Evolutionary conservation across 2,113 vertebrate genomes (phyloP), one percentile per base, ranked within the genome.

Genomic region (Takifugu flavidus): DNA sequence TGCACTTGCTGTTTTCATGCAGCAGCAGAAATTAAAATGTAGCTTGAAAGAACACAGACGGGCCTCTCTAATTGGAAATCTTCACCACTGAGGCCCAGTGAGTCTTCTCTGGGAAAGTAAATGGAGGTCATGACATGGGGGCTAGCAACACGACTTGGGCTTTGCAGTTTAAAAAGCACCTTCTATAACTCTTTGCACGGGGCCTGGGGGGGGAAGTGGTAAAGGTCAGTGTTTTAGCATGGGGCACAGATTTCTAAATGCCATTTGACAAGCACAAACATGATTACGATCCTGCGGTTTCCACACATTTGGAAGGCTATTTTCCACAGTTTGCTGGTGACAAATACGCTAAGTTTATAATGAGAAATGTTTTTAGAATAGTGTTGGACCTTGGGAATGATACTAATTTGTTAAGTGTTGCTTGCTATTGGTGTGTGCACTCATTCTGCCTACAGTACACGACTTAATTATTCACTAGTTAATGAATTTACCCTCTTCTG

Each of bases 11-110:
- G 45, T n/a, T 47, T 61, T 72, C 57, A 56, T 2, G 34, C 55
- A 45, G 59, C 62, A 57, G 68, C 67, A 57, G 68, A 85, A 86
- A 89, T 89, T 87, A 83, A 84, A 88, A 87, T 5, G 76, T 65
- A 72, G 72, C 78, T 75, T 61, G 5, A n/a, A 59, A 43, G 49
- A 79, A 85, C 80, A 80, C 75, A 86, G 85, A 71, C 75, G 79
- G 55, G 65, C 27, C 71, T 62, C 77, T 78, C 82, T 90, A 89
- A 90, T 91, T 91, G 86, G 87, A 78, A 79, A 67, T 85, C 80
- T 85, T 83, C 86, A 82, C 78, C 74, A 53, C 68, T 80, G 70
- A 83, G 85, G 81, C 77, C 75, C 72, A 84, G 77, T 79, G 62
- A 80, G 80, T 71, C 85, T 86, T 82, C 79, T 77, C 60, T 63